Percentiles rank a stretch among this genome's conserved stretches.
These are phyloP conservation scores for Amphimallon solstitiale DNA, from an alignment of 2,888 invertebrate species.

Conservation along the genomic window DNA sequence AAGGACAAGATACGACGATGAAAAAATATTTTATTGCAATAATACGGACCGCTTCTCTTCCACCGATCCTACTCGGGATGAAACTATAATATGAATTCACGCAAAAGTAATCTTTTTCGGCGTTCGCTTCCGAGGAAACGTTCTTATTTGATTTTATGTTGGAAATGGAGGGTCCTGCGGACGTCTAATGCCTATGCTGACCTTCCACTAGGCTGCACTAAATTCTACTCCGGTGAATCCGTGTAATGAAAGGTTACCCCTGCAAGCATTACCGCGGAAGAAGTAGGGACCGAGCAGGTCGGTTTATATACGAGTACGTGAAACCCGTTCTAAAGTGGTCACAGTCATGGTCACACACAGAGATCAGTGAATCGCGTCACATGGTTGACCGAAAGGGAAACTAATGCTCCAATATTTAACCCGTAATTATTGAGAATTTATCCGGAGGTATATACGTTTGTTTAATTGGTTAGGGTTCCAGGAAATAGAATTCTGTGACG, in stretches of 20 bases:
- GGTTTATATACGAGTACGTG: too few relatives aligned
- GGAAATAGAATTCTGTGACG: too few relatives aligned
- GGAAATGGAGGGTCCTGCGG: constrained; percentile 7
- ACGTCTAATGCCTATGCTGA: constrained; percentile 12
- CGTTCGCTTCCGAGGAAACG: constrained; percentile 18
- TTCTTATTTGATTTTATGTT: constrained; percentile 30
- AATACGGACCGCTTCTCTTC: too few relatives aligned
- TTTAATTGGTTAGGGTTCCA: constrained; percentile 9
- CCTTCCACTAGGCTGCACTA: constrained; percentile 25
- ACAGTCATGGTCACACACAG: constrained; percentile 19
- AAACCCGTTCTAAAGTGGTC: constrained; percentile 10
- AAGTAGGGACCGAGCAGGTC: constrained; percentile 13
- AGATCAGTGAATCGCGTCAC: constrained; percentile 26
- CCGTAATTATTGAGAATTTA: constrained; percentile 23
- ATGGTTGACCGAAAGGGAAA: constrained; percentile 30
- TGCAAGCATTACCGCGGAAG: constrained; percentile 11
- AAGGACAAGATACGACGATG: too few relatives aligned
- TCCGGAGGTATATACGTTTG: background rate
- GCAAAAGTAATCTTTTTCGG: constrained; percentile 25
- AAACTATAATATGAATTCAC: constrained; percentile 6
- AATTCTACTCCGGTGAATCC: constrained; percentile 28
- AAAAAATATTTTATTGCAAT: too few relatives aligned
- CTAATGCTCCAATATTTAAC: constrained; percentile 28
- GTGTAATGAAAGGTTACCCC: constrained; percentile 31
- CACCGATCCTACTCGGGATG: too few relatives aligned